Conservation (phyloP, 2,888 invertebrate species). For the Arctia plantaginis region DNA sequence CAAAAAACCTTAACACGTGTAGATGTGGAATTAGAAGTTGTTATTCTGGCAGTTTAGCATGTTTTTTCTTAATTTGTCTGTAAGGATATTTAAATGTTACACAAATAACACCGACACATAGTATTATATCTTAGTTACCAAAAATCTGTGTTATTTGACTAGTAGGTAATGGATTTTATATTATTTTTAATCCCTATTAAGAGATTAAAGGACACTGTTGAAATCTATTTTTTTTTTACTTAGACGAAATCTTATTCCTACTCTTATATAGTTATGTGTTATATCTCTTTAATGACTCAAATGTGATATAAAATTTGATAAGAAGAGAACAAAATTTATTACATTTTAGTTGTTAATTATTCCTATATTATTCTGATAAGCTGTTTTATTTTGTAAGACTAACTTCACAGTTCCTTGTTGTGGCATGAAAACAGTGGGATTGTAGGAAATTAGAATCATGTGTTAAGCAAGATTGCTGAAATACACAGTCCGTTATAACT, state of each 20-base stretch:
- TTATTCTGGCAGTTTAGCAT: background rate
- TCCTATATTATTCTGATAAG: background rate
- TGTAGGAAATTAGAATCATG: background rate
- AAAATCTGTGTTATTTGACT: no score
- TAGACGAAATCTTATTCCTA: no score
- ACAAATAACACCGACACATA: background rate
- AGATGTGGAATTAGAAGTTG: background rate
- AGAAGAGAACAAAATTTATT: no score
- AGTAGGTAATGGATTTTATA: no score
- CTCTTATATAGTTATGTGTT: no score
- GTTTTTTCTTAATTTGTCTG: background rate
- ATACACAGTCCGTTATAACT: background rate
- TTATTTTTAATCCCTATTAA: no score
- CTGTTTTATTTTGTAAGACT: background rate
- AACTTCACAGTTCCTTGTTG: background rate
- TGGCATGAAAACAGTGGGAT: no score
- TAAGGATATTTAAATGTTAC: background rate
- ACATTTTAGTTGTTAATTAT: background rate
- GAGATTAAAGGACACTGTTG: no score
- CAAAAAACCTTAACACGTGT: background rate
- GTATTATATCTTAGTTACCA: no score
- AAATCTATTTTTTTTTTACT: no score
- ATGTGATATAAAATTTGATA: no score
- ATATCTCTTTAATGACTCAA: no score
- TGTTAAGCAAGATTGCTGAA: background rate